Evolutionary conservation across 2,113 vertebrate species (phyloP).

Genomic region (Puffinus mauretanicus): DNA sequence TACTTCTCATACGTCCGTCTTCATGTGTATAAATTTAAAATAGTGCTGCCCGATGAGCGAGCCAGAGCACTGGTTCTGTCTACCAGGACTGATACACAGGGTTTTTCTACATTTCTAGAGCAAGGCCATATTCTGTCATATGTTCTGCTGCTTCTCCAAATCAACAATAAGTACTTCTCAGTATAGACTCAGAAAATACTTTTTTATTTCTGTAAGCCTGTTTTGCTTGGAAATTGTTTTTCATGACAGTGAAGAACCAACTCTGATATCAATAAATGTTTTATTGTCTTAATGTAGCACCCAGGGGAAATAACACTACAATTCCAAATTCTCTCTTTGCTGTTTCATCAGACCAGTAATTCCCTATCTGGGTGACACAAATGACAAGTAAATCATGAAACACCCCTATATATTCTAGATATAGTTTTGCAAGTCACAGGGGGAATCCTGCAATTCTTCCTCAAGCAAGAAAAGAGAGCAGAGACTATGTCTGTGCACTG

Average conservation of each 20-base stretch:
- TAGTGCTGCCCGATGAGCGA: background rate
- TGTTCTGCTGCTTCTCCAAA: conserved; percentile 6
- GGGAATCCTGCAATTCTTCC: background rate
- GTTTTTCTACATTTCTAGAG: background rate
- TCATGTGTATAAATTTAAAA: conserved; percentile 13
- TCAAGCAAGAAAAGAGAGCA: background rate
- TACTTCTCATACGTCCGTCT: background rate
- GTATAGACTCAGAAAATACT: background rate
- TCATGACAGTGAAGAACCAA: background rate
- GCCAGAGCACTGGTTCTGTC: background rate
- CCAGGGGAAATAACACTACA: background rate
- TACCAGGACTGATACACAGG: background rate
- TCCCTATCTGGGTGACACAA: background rate
- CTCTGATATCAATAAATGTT: background rate
- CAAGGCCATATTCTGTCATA: background rate
- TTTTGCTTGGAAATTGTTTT: background rate
- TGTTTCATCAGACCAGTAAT: background rate
- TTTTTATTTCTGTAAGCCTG: background rate
- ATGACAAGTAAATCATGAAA: background rate
- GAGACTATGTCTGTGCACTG: background rate
- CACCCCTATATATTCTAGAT: background rate
- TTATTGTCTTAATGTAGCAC: background rate
- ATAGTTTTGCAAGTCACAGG: background rate
- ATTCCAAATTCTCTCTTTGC: background rate
- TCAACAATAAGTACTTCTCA: background rate